A percentile compares a stretch with the other conserved stretches of the same genome.
phyloP scores from a whole-genome alignment of 1,140 invertebrate genomes.

The Drosophila ananassae region DNA sequence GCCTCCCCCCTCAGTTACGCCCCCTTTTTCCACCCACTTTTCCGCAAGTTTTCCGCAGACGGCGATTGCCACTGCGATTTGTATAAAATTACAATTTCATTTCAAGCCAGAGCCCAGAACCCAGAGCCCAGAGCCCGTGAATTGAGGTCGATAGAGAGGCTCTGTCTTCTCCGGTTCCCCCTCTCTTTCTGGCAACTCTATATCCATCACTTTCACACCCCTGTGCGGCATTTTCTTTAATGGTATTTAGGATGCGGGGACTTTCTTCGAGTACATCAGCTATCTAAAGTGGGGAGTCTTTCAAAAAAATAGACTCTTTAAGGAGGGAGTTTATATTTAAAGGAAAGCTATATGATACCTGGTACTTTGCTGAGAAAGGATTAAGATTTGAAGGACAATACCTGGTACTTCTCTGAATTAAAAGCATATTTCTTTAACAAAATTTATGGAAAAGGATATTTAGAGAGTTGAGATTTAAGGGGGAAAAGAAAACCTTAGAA shows the following conservation, averaged over 20 bases:
- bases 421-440: too few relatives aligned
- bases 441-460: too few relatives aligned
- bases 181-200: not conserved
- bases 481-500: not conserved
- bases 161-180: slow-evolving; percentile 7
- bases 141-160: slow-evolving; percentile 53
- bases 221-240: slow-evolving; percentile 23
- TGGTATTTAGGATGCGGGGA: slow-evolving; percentile 22
- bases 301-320: too few relatives aligned
- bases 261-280: slow-evolving; percentile 13
- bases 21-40: not conserved
- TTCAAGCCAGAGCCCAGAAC: slow-evolving; percentile 9
- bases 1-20: not conserved
- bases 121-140: slow-evolving; percentile 28
- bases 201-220: not conserved
- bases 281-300: slow-evolving; percentile 2
- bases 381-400: too few relatives aligned
- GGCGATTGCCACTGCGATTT: slow-evolving; percentile 52
- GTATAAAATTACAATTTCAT: slow-evolving; percentile 72
- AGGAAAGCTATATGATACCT: too few relatives aligned
- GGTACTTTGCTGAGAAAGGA: too few relatives aligned
- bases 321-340: too few relatives aligned
- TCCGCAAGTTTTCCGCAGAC: slow-evolving; percentile 26
- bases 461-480: not conserved
- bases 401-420: too few relatives aligned